Conservation (phyloP, 1,140 invertebrate genomes). For the Caligus rogercresseyi region DNA sequence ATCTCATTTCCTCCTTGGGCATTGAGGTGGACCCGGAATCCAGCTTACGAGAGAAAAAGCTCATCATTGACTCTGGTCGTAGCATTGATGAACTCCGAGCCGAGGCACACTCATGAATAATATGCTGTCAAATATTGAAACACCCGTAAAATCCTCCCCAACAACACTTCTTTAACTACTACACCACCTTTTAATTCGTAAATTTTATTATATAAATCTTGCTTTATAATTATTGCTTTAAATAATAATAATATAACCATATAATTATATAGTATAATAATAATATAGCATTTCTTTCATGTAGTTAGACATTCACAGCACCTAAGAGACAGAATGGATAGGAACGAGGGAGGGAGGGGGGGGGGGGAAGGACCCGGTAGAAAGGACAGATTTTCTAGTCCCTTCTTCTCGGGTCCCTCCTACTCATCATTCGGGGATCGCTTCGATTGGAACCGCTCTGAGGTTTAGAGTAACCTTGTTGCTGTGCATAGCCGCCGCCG, state of each 20-base stretch:
- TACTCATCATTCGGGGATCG: not conserved
- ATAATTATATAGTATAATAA: too few species aligned
- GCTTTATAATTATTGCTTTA: not conserved
- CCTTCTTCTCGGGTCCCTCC: constrained; percentile 4
- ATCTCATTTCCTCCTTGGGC: not conserved
- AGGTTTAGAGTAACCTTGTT: not conserved
- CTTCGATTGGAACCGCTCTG: not conserved
- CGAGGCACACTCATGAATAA: too few species aligned
- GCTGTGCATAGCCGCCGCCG: not conserved
- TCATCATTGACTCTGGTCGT: not conserved
- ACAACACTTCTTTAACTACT: too few species aligned
- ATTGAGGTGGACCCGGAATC: not conserved
- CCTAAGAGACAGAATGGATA: not conserved
- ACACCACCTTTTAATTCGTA: not conserved
- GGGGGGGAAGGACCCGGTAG: not conserved
- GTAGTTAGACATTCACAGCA: not conserved
- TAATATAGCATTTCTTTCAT: too few species aligned
- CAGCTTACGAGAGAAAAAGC: not conserved
- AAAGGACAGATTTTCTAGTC: not conserved
- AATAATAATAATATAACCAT: not conserved
- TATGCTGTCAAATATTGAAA: too few species aligned
- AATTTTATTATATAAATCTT: not conserved
- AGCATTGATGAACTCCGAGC: not conserved
- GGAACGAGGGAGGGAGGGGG: not conserved
- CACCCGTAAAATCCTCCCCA: too few species aligned